These are phyloP conservation scores for Falco cherrug DNA, from an alignment of 2,797 vertebrate genomes.

Conservation along the genomic window DNA sequence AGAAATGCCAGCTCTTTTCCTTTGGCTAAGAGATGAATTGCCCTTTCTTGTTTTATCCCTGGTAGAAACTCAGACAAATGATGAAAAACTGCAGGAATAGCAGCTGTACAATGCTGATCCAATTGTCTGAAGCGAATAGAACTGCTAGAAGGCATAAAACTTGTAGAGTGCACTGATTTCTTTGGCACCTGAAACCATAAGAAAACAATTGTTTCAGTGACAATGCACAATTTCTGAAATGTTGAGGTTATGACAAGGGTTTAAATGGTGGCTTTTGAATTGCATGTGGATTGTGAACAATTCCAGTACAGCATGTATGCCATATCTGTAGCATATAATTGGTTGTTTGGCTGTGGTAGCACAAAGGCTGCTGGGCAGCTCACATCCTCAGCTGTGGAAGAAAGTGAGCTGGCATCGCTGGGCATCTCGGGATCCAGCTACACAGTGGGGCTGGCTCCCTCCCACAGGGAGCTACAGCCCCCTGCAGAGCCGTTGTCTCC, in stretches of 20 bases:
- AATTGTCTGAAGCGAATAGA: conserved; percentile 1
- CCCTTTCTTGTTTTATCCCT: background rate
- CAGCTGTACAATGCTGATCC: background rate
- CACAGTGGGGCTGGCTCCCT: background rate
- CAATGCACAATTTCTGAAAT: background rate
- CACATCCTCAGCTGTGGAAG: background rate
- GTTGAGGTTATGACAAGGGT: background rate
- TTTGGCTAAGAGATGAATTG: background rate
- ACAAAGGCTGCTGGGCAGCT: background rate
- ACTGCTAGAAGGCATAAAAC: conserved; percentile 16
- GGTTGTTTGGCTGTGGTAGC: background rate
- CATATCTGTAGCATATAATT: background rate
- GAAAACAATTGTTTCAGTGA: conserved; percentile 4
- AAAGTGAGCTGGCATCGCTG: background rate
- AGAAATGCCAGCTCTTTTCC: background rate
- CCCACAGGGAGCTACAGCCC: background rate
- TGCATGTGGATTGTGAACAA: background rate
- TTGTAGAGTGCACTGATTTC: background rate
- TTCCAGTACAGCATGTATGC: background rate
- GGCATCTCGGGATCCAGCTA: background rate
- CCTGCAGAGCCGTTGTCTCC: background rate
- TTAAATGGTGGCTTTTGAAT: conserved; percentile 4
- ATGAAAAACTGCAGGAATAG: conserved; percentile 10
- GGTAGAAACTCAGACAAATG: conserved; percentile 43
- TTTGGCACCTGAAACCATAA: background rate